phyloP scores from a whole-genome alignment of 2,888 invertebrate genomes.

The Drosophila borborema region DNA sequence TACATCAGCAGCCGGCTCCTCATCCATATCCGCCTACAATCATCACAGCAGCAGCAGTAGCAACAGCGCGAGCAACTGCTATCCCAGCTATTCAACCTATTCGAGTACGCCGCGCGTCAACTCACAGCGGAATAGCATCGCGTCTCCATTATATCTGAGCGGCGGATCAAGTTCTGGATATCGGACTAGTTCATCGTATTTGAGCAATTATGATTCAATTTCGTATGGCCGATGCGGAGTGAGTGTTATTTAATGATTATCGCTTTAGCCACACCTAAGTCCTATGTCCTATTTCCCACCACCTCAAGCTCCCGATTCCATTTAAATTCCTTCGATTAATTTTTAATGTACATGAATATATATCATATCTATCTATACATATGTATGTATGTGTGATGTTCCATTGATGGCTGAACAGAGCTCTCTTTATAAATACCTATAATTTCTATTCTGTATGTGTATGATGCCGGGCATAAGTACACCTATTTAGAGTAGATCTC shows the following conservation, averaged over 20 bases:
- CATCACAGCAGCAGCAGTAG: conserved; percentile 33
- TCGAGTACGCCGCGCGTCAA: conserved; percentile 80
- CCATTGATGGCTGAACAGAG: conserved; percentile 28
- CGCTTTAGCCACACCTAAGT: conserved; percentile 43
- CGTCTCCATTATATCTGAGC: conserved; percentile 68
- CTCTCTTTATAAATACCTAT: background rate
- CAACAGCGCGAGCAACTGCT: conserved; percentile 54
- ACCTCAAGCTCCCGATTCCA: background rate
- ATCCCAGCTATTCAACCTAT: conserved; percentile 69
- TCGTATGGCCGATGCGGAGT: conserved; percentile 85
- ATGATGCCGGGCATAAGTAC: conserved; percentile 25
- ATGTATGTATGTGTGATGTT: conserved; percentile 20
- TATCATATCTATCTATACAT: conserved; percentile 20
- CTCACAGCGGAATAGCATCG: conserved; percentile 66
- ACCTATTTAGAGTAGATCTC: conserved; percentile 16
- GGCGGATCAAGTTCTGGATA: conserved; percentile 80
- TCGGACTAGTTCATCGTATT: conserved; percentile 81
- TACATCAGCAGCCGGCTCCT: conserved; percentile 32
- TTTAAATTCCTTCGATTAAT: conserved; percentile 16
- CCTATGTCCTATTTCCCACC: background rate
- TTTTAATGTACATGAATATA: conserved; percentile 43
- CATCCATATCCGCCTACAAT: conserved; percentile 53
- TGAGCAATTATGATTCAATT: conserved; percentile 84
- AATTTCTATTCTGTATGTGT: conserved; percentile 20
- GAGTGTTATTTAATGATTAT: conserved; percentile 66